These are phyloP conservation scores for Crematogaster levior DNA, from an alignment of 2,888 invertebrate genomes.

Conservation along the genomic window DNA sequence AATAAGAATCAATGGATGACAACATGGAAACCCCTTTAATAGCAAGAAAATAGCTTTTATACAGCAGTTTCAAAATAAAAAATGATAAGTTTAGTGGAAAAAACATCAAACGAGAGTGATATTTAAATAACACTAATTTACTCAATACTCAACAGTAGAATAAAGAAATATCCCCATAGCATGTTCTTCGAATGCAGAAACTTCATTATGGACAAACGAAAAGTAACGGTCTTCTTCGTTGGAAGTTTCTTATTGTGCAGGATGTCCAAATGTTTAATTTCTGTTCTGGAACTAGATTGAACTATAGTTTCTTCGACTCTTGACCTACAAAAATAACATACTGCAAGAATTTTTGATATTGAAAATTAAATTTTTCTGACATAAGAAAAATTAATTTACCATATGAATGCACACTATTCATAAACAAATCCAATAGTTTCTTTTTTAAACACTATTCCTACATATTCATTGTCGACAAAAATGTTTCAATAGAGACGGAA, in stretches of 20 bases:
- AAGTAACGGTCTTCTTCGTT: neutral
- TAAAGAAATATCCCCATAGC: neutral
- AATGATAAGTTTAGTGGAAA: neutral
- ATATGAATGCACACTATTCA: neutral
- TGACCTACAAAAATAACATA: constrained; percentile 26
- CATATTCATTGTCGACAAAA: neutral
- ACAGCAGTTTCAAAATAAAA: neutral
- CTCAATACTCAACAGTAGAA: neutral
- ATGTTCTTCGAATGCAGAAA: neutral
- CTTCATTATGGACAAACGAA: neutral
- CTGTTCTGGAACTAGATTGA: neutral
- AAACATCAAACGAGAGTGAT: neutral
- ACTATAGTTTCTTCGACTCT: neutral
- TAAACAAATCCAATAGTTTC: neutral
- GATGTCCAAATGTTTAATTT: constrained; percentile 26
- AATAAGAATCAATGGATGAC: neutral
- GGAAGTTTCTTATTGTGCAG: constrained; percentile 6
- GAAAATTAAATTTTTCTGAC: neutral
- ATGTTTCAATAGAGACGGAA: constrained; percentile 16
- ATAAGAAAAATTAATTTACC: neutral
- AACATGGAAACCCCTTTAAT: neutral
- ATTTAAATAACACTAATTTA: constrained; percentile 1
- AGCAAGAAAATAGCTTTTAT: neutral
- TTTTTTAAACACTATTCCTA: neutral
- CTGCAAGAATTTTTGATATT: neutral